Base-by-base conservation (phyloP, 2,113 vertebrate species). In the Eclectus roratus region DNA sequence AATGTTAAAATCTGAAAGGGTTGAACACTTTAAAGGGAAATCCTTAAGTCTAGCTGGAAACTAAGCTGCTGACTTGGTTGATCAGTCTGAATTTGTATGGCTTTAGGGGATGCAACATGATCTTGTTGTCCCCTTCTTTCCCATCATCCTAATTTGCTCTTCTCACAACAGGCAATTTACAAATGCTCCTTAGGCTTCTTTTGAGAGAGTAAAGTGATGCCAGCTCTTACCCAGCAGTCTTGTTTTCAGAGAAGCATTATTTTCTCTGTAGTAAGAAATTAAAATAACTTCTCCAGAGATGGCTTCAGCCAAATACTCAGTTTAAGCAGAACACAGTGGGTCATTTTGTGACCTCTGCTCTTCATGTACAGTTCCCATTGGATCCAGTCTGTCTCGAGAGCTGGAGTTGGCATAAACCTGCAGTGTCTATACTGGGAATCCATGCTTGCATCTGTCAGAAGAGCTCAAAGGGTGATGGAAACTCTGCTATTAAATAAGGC, bases 401-500 rank as follows among this genome's bases (percentile, higher is more conserved):
- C 68, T 85, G 61, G 64, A 71, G 27, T 56, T 96, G 65, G 33
- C 77, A 16, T 76, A 52, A 80, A 60, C 27, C 31, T 52, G 23
- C 44, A 23, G 23, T 76, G 56, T 52, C 53, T 94, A 0, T 72
- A 27, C 25, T 69, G 80, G 43, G 66, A 89, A 64, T 89, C 58
- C 37, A 20, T 91, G 49, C 50, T 85, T 0, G 1, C 47, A 41
- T 95, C 78, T 85, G 65, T 95, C 71, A 89, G 78, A 78, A 91
- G 52, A 85, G n/a, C 65, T 95, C 68, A 94, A 88, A 94, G 70
- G 41, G 41, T 44, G 39, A 65, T 64, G 41, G 69, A 88, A 93
- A 88, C 68, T 81, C 88, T 58, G 58, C 66, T 9, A 7, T 91
- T 82, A 41, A 50, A 33, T 47, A 53, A 31, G 28, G 41, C 58